These are phyloP conservation scores for Exephanes ischioxanthus DNA, from an alignment of 2,888 invertebrate genomes.

Conservation along the genomic window DNA sequence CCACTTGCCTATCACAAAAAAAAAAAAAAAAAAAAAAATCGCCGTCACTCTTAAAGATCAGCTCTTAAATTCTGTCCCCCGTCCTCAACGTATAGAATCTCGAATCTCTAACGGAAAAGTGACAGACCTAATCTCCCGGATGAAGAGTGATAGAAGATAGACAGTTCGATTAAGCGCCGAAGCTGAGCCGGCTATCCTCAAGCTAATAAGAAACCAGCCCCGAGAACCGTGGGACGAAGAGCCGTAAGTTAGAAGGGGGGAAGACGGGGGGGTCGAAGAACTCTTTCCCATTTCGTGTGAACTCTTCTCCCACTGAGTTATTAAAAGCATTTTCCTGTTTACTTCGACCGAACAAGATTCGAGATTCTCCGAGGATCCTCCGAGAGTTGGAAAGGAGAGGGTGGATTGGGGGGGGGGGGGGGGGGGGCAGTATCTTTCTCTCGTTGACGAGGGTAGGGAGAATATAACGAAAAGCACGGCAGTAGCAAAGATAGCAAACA, in stretches of 20 bases:
- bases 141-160: conserved; percentile 6
- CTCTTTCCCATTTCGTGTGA: conserved; percentile 11
- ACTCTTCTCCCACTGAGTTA: conserved; percentile 60
- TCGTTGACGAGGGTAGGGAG: background rate
- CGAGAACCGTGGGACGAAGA: background rate
- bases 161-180: background rate
- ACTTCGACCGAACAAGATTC: conserved; percentile 20
- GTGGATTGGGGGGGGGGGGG: no score
- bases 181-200: background rate
- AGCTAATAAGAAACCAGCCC: background rate
- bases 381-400: conserved; percentile 5
- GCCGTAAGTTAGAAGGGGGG: background rate
- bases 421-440: conserved; percentile 12
- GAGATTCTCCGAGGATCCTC: conserved; percentile 44
- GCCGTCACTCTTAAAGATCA: no score
- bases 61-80: no score
- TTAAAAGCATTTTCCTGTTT: conserved; percentile 73
- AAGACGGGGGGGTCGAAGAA: background rate
- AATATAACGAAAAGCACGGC: conserved; percentile 12
- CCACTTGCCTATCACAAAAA: no score
- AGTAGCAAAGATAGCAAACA: conserved; percentile 18
- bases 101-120: background rate
- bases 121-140: background rate
- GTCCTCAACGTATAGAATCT: background rate
- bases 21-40: no score